A percentile compares a stretch with the other conserved stretches of the same genome.
These are phyloP conservation scores for human DNA, from an alignment of 2,113 vertebrate species.

Conservation along the genomic window GRCh38 chr4:94422501-94423000, in stretches of 20 bases:
- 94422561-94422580: not conserved
- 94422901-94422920: not conserved
- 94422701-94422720: not conserved
- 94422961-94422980: not conserved
- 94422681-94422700: not conserved
- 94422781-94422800: not conserved
- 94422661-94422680: not conserved
- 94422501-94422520: not conserved
- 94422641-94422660: not conserved
- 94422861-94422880: not conserved
- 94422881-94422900: not conserved
- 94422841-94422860: not conserved
- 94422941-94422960: not conserved
- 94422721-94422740: not conserved
- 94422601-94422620: not conserved
- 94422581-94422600: not conserved
- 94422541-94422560: not conserved
- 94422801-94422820: not conserved
- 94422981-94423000: not conserved
- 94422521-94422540: not conserved
- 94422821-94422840: not conserved
- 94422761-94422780: not conserved
- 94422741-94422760: not conserved
- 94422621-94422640: not conserved
- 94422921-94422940: not conserved